Evolutionary conservation across 2,797 vertebrate species (phyloP).

Genomic region (Euthynnus affinis): DNA sequence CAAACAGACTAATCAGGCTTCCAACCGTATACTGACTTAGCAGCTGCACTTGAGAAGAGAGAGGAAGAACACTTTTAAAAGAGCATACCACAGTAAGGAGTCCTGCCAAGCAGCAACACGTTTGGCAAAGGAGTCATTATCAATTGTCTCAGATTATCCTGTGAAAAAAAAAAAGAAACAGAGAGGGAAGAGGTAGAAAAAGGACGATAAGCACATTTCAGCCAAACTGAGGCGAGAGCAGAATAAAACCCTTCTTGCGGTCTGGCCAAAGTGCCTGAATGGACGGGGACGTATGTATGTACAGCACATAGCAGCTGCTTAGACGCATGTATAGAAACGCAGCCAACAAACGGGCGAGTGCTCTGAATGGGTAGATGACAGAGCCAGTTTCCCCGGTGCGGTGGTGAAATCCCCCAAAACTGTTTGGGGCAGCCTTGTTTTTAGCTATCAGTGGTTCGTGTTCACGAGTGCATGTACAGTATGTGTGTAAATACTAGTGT

Average conservation of each 20-base stretch:
- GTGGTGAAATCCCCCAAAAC: constrained; percentile 47
- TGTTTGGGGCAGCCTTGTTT: constrained; percentile 19
- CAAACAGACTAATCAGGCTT: constrained; percentile 20
- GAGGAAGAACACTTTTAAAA: constrained; percentile 34
- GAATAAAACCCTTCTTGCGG: constrained; percentile 34
- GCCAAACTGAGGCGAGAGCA: constrained; percentile 21
- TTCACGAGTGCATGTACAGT: constrained; percentile 4
- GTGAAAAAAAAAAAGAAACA: constrained; percentile 37
- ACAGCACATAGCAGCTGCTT: constrained; percentile 66
- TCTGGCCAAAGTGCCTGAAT: constrained; percentile 59
- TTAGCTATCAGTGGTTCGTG: background rate
- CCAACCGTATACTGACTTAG: constrained; percentile 10
- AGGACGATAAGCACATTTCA: constrained; percentile 38
- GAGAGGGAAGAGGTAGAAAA: constrained; percentile 23
- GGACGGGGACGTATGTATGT: constrained; percentile 61
- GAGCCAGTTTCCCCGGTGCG: constrained; percentile 53
- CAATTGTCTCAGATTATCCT: constrained; percentile 95
- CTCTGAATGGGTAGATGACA: constrained; percentile 50
- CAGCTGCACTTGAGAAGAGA: constrained; percentile 14
- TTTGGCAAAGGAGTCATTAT: constrained; percentile 95
- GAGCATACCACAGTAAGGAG: constrained; percentile 91
- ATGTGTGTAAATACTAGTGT: background rate
- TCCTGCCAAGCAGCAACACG: constrained; percentile 91
- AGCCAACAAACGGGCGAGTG: constrained; percentile 57
- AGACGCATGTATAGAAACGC: constrained; percentile 58